These are phyloP conservation scores for Microctonus hyperodae DNA, from an alignment of 2,888 invertebrate genomes.

Conservation along the genomic window DNA sequence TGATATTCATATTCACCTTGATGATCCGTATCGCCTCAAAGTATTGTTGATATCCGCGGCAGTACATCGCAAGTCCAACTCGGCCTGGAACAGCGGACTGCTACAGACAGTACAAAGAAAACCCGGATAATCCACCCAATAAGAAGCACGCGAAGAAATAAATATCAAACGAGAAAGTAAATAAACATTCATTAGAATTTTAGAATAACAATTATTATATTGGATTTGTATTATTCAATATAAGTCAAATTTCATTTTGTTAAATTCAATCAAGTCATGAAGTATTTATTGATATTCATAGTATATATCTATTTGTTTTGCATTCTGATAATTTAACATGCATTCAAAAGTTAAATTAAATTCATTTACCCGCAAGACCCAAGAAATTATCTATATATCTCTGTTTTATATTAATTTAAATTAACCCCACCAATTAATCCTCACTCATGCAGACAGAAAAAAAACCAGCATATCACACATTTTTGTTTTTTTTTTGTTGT, in stretches of 20 bases:
- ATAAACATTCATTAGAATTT: slow-evolving; percentile 13
- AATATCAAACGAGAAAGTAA: slow-evolving; percentile 13
- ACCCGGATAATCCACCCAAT: slow-evolving; percentile 27
- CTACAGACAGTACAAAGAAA: slow-evolving; percentile 43
- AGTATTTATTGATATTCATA: not conserved
- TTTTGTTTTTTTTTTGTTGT: slow-evolving; percentile 6
- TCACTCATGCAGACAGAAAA: slow-evolving; percentile 1
- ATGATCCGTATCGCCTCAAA: slow-evolving; percentile 52
- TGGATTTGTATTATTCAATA: not conserved
- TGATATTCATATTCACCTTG: slow-evolving; percentile 51
- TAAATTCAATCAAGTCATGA: not conserved
- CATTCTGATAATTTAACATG: not conserved
- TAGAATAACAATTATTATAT: not conserved
- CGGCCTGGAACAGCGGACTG: slow-evolving; percentile 53
- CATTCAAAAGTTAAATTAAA: not conserved
- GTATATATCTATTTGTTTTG: not conserved
- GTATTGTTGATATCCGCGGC: slow-evolving; percentile 53
- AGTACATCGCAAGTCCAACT: slow-evolving; percentile 58
- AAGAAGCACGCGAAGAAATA: slow-evolving; percentile 22
- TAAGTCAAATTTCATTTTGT: not conserved
- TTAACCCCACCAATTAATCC: not conserved
- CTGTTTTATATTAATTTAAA: too few relatives aligned
- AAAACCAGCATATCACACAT: slow-evolving; percentile 20
- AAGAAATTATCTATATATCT: too few relatives aligned
- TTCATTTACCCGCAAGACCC: not conserved